phyloP scores from a whole-genome alignment of 1,140 invertebrate genomes.

The Drosophila bocki region DNA sequence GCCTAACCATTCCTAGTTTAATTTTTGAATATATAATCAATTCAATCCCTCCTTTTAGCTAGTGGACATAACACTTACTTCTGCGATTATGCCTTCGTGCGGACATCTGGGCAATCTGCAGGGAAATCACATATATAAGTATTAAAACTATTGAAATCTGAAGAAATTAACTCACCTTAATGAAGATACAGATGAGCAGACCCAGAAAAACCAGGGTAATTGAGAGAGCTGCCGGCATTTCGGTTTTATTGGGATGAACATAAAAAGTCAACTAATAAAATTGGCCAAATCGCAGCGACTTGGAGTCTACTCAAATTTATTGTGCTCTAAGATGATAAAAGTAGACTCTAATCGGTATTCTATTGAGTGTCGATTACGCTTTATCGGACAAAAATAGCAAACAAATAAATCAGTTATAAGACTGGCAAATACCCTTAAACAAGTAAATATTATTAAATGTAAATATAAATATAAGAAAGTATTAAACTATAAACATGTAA shows the following conservation, averaged over 20 bases:
- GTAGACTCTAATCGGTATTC: not conserved
- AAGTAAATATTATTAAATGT: not conserved
- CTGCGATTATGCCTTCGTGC: slow-evolving; percentile 1
- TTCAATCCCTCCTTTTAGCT: not conserved
- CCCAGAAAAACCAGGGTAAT: slow-evolving; percentile 7
- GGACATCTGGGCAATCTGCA: slow-evolving; percentile 4
- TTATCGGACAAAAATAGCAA: slow-evolving; percentile 5
- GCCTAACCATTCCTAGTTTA: not conserved
- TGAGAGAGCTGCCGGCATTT: not conserved
- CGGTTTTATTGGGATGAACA: slow-evolving; percentile 9
- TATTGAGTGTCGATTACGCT: not conserved
- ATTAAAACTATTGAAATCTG: not conserved
- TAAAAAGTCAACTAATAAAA: slow-evolving; percentile 6
- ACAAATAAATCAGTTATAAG: not conserved
- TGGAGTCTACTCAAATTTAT: slow-evolving; percentile 1
- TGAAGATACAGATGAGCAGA: not conserved
- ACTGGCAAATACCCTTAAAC: not conserved
- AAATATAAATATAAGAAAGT: not conserved
- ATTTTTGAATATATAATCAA: not conserved
- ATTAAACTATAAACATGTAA: not conserved
- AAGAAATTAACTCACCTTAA: not conserved
- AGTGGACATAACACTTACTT: slow-evolving; percentile 8
- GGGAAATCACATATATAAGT: not conserved
- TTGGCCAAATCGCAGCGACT: not conserved
- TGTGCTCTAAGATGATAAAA: not conserved